Evolutionary conservation across 1,140 invertebrate genomes (phyloP).

Genomic region (Pentalonia nigronervosa): DNA sequence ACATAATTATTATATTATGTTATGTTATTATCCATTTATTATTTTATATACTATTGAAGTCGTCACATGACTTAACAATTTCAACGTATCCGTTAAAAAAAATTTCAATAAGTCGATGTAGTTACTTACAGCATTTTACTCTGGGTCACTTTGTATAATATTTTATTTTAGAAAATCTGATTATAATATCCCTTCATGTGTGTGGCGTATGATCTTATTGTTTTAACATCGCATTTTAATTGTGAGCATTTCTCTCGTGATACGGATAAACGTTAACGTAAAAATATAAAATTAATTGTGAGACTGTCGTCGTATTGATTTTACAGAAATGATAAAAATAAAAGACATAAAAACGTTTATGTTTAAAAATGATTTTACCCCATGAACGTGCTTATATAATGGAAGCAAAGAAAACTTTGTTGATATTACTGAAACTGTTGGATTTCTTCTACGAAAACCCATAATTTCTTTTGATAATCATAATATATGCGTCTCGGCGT

Average conservation of each 20-base stretch:
- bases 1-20: background rate
- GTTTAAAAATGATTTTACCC: background rate
- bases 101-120: background rate
- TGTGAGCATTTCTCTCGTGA: background rate
- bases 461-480: background rate
- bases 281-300: background rate
- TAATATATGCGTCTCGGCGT: no score
- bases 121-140: background rate
- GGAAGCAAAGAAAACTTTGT: background rate
- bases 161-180: background rate
- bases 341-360: background rate
- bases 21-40: background rate
- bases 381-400: no score
- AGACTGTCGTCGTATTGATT: background rate
- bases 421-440: background rate
- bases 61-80: background rate
- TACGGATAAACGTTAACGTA: background rate
- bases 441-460: background rate
- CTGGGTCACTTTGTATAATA: background rate
- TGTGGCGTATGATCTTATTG: background rate
- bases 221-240: background rate
- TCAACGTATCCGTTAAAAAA: background rate
- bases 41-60: background rate
- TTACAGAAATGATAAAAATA: background rate
- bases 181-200: background rate